Evolutionary conservation across 2,797 vertebrate genomes (phyloP).

Genomic region (Falco berigora): DNA sequence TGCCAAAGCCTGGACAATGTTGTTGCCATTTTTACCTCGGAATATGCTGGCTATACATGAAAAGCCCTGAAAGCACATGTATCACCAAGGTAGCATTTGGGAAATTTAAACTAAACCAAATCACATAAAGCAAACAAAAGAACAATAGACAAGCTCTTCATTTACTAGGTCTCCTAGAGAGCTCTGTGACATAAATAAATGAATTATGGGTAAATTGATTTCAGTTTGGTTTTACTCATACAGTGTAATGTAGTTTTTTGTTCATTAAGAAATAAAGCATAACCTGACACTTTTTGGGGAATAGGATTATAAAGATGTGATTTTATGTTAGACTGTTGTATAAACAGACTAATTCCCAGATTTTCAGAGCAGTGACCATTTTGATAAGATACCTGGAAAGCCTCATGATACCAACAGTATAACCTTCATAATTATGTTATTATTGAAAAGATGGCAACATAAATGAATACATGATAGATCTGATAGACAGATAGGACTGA

Average conservation of each 20-base stretch:
- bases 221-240: not conserved
- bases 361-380: not conserved
- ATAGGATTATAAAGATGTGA: conserved; percentile 26
- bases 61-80: not conserved
- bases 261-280: conserved; percentile 33
- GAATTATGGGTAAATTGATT: not conserved
- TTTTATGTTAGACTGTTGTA: conserved; percentile 23
- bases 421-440: not conserved
- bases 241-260: not conserved
- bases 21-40: not conserved
- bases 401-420: not conserved
- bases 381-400: not conserved
- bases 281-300: not conserved
- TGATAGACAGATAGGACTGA: not conserved
- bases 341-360: conserved; percentile 5
- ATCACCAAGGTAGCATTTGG: not conserved
- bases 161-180: not conserved
- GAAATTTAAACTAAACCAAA: not conserved
- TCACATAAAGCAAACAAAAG: not conserved
- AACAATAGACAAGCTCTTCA: not conserved
- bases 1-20: not conserved
- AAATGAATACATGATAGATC: not conserved
- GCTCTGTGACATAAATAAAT: not conserved
- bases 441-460: not conserved
- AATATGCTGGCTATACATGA: not conserved